Conservation (phyloP, 2,888 invertebrate species). For the Erebia ligea region DNA sequence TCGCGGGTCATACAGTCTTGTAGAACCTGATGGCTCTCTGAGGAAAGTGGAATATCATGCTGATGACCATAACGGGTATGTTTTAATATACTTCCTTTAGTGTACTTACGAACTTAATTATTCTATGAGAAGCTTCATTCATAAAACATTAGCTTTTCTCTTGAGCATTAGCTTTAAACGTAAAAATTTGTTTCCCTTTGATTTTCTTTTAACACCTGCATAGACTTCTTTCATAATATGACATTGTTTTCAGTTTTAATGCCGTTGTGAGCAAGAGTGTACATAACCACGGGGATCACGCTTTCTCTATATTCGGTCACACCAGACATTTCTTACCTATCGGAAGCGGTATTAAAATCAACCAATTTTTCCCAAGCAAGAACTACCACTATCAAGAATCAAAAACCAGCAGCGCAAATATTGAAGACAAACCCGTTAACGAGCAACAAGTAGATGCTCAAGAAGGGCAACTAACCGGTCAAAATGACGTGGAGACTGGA, state of each 20-base stretch:
- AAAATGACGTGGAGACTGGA: conserved; percentile 19
- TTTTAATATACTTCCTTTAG: conserved; percentile 25
- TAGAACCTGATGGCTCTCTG: conserved; percentile 82
- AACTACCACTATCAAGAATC: conserved; percentile 49
- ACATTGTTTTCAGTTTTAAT: conserved; percentile 73
- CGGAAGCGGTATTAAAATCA: conserved; percentile 67
- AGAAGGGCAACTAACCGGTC: conserved; percentile 39
- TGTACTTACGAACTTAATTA: neutral
- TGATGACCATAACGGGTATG: conserved; percentile 82
- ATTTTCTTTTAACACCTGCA: no score
- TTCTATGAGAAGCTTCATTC: neutral
- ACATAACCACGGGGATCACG: conserved; percentile 69
- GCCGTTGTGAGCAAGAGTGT: conserved; percentile 80
- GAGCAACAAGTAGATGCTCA: conserved; percentile 43
- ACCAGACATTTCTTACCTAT: conserved; percentile 65
- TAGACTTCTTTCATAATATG: neutral
- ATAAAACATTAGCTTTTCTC: neutral
- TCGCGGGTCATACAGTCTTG: conserved; percentile 81
- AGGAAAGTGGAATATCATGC: conserved; percentile 83
- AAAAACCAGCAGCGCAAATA: conserved; percentile 41
- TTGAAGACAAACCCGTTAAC: conserved; percentile 51
- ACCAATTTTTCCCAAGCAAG: conserved; percentile 69
- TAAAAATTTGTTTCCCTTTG: no score
- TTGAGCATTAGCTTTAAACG: no score
- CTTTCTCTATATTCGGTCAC: conserved; percentile 64